phyloP scores from a whole-genome alignment of 2,113 vertebrate species.

The Camelus bactrianus region DNA sequence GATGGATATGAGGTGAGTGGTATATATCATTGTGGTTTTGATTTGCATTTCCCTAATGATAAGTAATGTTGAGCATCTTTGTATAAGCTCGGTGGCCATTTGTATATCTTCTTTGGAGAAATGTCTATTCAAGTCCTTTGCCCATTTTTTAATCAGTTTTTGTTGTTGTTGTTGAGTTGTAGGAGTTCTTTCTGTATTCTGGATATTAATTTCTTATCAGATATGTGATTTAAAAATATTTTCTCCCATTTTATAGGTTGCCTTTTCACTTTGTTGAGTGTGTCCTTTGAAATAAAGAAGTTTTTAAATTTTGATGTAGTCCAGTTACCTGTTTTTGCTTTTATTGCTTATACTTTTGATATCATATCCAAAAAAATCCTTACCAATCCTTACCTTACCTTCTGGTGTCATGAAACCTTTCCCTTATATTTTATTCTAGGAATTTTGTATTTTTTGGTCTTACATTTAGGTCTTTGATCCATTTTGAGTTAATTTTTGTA shows the following conservation, averaged over 20 bases:
- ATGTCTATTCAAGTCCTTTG: neutral
- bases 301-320: neutral
- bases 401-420: neutral
- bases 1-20: neutral
- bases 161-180: neutral
- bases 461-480: neutral
- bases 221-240: neutral
- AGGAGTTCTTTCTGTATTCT: neutral
- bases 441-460: neutral
- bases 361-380: neutral
- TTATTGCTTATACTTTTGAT: neutral
- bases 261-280: neutral
- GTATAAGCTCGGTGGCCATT: neutral
- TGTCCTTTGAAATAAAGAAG: neutral
- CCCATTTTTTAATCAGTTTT: neutral
- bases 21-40: neutral
- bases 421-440: neutral
- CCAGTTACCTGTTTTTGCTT: neutral
- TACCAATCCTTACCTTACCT: neutral
- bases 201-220: neutral
- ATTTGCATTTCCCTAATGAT: neutral
- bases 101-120: slow-evolving; percentile 2
- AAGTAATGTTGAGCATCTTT: neutral
- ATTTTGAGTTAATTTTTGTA: neutral
- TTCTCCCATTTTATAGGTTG: neutral